Evolutionary conservation across 1,140 invertebrate species (phyloP), one percentile per base, ranked within the genome.

Genomic region (Steinernema feltiae): DNA sequence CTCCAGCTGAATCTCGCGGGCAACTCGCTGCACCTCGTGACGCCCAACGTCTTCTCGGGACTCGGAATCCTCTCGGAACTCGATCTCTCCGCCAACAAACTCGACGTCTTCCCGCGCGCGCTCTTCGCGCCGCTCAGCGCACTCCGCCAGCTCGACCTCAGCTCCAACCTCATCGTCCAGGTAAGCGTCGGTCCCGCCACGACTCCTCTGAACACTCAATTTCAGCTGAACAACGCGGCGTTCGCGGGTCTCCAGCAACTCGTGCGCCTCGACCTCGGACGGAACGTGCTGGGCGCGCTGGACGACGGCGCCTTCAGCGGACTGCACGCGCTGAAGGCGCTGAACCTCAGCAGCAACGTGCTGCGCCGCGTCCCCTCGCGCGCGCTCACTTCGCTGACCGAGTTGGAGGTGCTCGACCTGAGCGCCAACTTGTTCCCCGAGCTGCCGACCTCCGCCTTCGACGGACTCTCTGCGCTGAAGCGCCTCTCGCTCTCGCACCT

Each of bases 361-460:
- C 69, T 69, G 3, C 27, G 27, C 27, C 3, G 69, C 3, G n/a
- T 72, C 32, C 71, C 27, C 3, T 53, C 31, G 7, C 3, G 17
- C 32, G 35, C 7, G 3, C 32, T 72, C 32, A 32, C 24, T 30
- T 29, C 17, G 7, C 32, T 72, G 71, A 72, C 71, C 71, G 71
- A 72, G 17, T 21, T 72, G 32, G 27, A 72, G 18, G 32, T 12
- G 3, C 32, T 72, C 24, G 31, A 72, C 31, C 21, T 72, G 3
- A 21, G 71, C 71, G 3, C 18, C 24, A 72, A 72, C 32, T 71
- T 48, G 27, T 72, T 72, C 71, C 17, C 24, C 7, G 72, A 73
- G 48, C 7, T 73, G 7, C 72, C 72, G 32, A 73, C 69, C 46
- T 17, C 12, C 72, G 72, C 72, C 48, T 73, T 73, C 72, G 72